A percentile compares a stretch with the other conserved stretches of the same genome.
Conservation (phyloP, 1,140 invertebrate species). For the Microplitis demolitor region DNA sequence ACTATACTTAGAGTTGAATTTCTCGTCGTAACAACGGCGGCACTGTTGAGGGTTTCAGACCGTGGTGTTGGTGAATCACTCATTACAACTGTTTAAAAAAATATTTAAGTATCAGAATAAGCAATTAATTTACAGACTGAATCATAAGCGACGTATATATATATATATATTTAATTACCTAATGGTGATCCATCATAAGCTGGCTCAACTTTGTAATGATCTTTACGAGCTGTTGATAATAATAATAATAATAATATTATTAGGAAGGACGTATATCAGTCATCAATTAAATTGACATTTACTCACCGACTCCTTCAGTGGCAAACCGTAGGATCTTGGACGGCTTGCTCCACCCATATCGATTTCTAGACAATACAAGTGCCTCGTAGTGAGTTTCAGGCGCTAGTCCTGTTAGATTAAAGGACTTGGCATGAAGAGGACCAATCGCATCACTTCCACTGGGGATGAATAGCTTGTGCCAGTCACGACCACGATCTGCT, state of each 20-base stretch:
- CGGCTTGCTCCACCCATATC: slow-evolving; percentile 72
- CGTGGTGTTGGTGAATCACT: slow-evolving; percentile 2
- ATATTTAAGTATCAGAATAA: neutral
- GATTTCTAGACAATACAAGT: slow-evolving; percentile 71
- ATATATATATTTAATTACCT: slow-evolving; percentile 16
- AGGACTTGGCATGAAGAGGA: slow-evolving; percentile 70
- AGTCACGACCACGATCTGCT: slow-evolving; percentile 56
- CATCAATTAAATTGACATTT: slow-evolving; percentile 1
- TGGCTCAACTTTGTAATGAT: slow-evolving; percentile 24
- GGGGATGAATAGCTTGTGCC: slow-evolving; percentile 72
- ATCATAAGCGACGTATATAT: neutral
- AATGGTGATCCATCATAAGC: slow-evolving; percentile 18
- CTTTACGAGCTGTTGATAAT: slow-evolving; percentile 7
- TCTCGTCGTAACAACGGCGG: neutral
- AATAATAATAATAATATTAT: neutral
- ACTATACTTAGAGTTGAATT: slow-evolving; percentile 2
- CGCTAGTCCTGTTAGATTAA: slow-evolving; percentile 70
- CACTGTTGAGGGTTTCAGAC: neutral
- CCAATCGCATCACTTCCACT: slow-evolving; percentile 64
- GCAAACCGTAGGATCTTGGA: slow-evolving; percentile 70
- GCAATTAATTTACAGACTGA: neutral
- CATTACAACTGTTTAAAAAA: slow-evolving; percentile 2
- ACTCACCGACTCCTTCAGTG: slow-evolving; percentile 67
- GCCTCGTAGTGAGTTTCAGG: slow-evolving; percentile 73
- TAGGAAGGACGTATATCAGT: neutral